phyloP scores from a whole-genome alignment of 2,888 invertebrate genomes.

The Agrotis segetum region DNA sequence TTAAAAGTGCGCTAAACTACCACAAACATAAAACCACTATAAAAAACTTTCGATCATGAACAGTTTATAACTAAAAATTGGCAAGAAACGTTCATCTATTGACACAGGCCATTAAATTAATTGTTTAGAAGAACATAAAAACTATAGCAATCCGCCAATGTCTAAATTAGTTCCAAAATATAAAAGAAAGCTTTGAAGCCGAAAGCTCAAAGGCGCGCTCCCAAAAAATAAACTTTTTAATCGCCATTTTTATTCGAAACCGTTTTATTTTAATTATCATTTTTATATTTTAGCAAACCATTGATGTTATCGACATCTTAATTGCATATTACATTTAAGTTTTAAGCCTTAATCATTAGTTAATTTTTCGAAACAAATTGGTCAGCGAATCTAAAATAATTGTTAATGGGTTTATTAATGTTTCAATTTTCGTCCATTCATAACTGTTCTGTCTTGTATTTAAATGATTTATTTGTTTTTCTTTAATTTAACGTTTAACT shows the following conservation, averaged over 20 bases:
- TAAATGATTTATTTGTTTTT: slow-evolving; percentile 18
- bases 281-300: slow-evolving; percentile 54
- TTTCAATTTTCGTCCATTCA: slow-evolving; percentile 9
- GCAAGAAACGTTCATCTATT: slow-evolving; percentile 3
- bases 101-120: neutral
- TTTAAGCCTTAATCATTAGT: slow-evolving; percentile 55
- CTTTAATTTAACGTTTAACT: neutral
- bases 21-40: neutral
- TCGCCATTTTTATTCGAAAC: slow-evolving; percentile 51
- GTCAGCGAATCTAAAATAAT: slow-evolving; percentile 40
- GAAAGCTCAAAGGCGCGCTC: neutral
- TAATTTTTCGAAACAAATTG: slow-evolving; percentile 50
- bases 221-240: slow-evolving; percentile 32
- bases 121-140: slow-evolving; percentile 26
- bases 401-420: slow-evolving; percentile 24
- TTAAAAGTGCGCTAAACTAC: too few relatives aligned
- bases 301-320: slow-evolving; percentile 57
- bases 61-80: neutral
- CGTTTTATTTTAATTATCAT: slow-evolving; percentile 57
- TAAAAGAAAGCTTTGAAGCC: slow-evolving; percentile 23
- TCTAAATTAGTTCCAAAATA: slow-evolving; percentile 32
- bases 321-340: slow-evolving; percentile 57
- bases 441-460: neutral
- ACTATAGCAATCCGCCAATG: slow-evolving; percentile 16
- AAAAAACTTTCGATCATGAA: neutral